These are phyloP conservation scores for Muricea muricata DNA, from an alignment of 92 coral and sea anemone genomes.

Conservation along the genomic window DNA sequence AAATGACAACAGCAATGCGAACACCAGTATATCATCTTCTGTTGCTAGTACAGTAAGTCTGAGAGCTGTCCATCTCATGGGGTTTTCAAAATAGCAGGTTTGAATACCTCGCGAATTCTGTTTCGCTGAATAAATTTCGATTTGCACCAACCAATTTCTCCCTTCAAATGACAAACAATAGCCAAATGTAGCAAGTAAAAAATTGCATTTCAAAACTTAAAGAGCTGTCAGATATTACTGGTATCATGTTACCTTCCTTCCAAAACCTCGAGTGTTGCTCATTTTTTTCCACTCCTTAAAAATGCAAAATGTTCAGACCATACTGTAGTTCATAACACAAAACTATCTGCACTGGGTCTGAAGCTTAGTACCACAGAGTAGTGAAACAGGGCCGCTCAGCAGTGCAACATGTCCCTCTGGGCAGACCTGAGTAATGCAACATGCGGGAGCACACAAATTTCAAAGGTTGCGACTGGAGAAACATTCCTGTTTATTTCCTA, in stretches of 20 bases:
- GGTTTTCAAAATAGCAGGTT: background rate
- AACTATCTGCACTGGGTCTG: background rate
- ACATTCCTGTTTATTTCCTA: no score
- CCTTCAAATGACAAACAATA: conserved; percentile 6
- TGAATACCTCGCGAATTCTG: conserved; percentile 83
- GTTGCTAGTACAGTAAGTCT: no score
- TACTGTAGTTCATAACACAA: background rate
- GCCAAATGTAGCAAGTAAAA: conserved; percentile 7
- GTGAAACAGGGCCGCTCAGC: no score
- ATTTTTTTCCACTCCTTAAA: conserved; percentile 70
- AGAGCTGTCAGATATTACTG: background rate
- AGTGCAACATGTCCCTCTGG: no score
- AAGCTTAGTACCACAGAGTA: no score
- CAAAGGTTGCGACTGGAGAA: no score
- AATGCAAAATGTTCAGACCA: background rate
- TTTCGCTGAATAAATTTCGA: conserved; percentile 73
- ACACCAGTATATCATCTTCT: no score
- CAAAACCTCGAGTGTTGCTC: conserved; percentile 67
- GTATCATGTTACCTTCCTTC: conserved; percentile 25
- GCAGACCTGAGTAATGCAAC: no score
- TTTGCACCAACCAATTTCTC: conserved; percentile 83
- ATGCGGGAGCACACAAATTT: no score
- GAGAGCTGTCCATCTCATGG: background rate
- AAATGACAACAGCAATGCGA: background rate
- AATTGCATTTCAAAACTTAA: background rate